Evolutionary conservation across 1,140 invertebrate species (phyloP), one percentile per base, ranked within the genome.

Genomic region (Eueides isabella): DNA sequence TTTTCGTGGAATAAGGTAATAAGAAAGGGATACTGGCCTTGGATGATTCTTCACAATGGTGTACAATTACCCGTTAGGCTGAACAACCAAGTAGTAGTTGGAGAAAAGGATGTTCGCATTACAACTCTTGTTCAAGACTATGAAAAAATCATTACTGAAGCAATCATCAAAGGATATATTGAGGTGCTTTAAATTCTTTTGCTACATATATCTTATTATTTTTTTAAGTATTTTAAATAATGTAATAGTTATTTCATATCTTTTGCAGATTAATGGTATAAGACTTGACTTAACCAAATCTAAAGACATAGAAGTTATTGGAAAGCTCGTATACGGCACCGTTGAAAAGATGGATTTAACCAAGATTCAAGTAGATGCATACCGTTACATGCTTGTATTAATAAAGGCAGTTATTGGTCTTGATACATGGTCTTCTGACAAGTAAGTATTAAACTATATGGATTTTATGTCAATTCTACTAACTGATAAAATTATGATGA

Each of bases 131-230:
- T 95, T 61, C 88, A 93, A 44, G 84, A 92, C 61, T 94, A 95
- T 75, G 95, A 96, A 76, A 91, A 87, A 67, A 95, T 96, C 75
- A 94, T 97, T 48, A 92, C 94, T 61, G 94, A 96, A 55, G 95
- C 95, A 72, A 96, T 97, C 67, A 94, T 96, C 6, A 89, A 93
- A 71, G 96, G 96, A 71, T 95, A 92, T 79, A 94, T 96, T 80
- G 92, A 93, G 66, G 91, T 93, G 76, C 75, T 63, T 55, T 11
- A 55, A 63, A 30, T 14, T 75, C n/a, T 48, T 0, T 29, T 38
- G 12, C 38, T 33, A 55, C 28, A 35, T n/a, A 29, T 44, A 31
- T 0, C 19, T 55, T 61, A 31, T 19, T 33, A 30, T 67, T 66
- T 14, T 41, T 7, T 63, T 69, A 48, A 41, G 1, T 12, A 12